Conservation (phyloP, 2,797 vertebrate species). For the Peromyscus nudipes region DNA sequence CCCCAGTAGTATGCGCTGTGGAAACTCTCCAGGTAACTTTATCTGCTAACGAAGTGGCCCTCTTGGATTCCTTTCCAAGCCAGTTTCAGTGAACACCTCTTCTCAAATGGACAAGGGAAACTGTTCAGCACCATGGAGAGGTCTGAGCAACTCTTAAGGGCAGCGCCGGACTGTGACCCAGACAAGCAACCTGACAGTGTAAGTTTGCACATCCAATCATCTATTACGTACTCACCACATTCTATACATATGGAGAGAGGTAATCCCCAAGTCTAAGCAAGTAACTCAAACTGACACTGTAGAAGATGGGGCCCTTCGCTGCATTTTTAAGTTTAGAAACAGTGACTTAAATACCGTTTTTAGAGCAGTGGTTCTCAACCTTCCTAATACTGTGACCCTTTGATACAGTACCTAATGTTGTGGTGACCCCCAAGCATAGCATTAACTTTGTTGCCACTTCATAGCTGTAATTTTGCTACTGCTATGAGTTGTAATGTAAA, state of each 20-base stretch:
- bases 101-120: constrained; percentile 68
- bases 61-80: constrained; percentile 66
- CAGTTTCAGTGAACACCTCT: constrained; percentile 27
- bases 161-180: not conserved
- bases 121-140: constrained; percentile 85
- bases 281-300: not conserved
- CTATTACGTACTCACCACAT: not conserved
- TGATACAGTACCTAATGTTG: not conserved
- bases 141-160: not conserved
- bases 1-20: not conserved
- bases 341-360: constrained; percentile 42
- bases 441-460: not conserved
- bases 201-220: constrained; percentile 59
- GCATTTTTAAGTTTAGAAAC: constrained; percentile 31
- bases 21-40: constrained; percentile 62
- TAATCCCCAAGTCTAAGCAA: not conserved
- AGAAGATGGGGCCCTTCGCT: not conserved
- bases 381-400: not conserved
- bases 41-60: not conserved
- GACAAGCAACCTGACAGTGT: constrained; percentile 54
- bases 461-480: not conserved
- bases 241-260: constrained; percentile 6
- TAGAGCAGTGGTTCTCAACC: not conserved
- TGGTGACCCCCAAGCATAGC: not conserved
- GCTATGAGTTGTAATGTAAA: not conserved